Conservation (phyloP, 2,888 invertebrate species). For the Galerucella nymphaeae region DNA sequence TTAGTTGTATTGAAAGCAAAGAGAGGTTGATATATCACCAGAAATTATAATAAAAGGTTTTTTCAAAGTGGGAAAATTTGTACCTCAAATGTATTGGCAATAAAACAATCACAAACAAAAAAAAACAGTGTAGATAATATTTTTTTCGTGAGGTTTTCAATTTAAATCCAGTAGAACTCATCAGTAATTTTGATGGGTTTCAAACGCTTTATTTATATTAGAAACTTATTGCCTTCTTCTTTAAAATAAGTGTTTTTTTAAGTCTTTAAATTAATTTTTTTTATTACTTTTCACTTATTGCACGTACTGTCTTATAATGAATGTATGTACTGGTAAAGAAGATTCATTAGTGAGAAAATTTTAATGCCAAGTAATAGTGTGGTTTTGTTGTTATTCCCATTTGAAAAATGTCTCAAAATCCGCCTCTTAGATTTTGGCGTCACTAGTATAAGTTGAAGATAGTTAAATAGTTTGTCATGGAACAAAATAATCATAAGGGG, state of each 20-base stretch:
- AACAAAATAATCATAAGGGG: too few relatives aligned
- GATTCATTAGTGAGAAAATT: neutral
- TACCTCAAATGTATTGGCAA: slow-evolving; percentile 26
- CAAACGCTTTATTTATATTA: slow-evolving; percentile 49
- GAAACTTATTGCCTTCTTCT: slow-evolving; percentile 43
- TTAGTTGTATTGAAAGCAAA: slow-evolving; percentile 84
- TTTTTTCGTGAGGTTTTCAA: slow-evolving; percentile 29
- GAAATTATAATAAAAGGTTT: neutral
- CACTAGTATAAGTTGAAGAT: too few relatives aligned
- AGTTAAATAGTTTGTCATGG: too few relatives aligned
- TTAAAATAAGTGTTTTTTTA: slow-evolving; percentile 38
- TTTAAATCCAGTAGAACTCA: slow-evolving; percentile 26
- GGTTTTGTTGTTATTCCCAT: too few relatives aligned
- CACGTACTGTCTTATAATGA: slow-evolving; percentile 29
- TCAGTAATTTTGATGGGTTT: slow-evolving; percentile 37
- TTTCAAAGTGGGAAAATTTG: slow-evolving; percentile 21
- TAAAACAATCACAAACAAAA: slow-evolving; percentile 1
- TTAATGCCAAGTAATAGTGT: neutral
- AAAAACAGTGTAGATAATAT: slow-evolving; percentile 29
- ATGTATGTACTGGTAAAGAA: neutral
- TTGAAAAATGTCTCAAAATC: too few relatives aligned
- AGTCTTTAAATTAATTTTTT: slow-evolving; percentile 44
- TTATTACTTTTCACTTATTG: slow-evolving; percentile 38
- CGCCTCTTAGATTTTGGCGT: too few relatives aligned
- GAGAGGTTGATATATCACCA: slow-evolving; percentile 58